A percentile compares a stretch with the other conserved stretches of the same genome.
These are phyloP conservation scores for Cichlasoma orientale DNA, from an alignment of 2,797 vertebrate species.

Conservation along the genomic window DNA sequence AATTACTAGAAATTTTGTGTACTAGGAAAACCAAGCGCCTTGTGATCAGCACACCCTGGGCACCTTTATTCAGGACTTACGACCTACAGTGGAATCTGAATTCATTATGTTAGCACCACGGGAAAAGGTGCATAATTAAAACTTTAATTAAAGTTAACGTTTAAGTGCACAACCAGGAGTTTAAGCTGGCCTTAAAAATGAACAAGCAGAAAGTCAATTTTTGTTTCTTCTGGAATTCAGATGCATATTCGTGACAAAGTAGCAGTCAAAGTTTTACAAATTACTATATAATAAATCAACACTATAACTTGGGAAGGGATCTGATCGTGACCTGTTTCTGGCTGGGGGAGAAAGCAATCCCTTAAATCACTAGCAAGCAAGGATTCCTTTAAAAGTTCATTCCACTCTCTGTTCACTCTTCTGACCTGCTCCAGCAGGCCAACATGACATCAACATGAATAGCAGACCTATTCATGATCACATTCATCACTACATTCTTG, in stretches of 20 bases:
- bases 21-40: neutral
- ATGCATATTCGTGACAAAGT: neutral
- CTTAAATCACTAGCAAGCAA: neutral
- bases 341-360: neutral
- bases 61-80: neutral
- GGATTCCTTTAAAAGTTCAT: neutral
- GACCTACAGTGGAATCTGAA: neutral
- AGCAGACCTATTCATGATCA: neutral
- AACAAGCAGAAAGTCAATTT: neutral
- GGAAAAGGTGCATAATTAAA: neutral
- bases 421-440: neutral
- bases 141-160: neutral
- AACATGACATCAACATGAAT: neutral
- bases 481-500: neutral
- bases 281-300: neutral
- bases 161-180: neutral
- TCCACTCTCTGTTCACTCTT: neutral
- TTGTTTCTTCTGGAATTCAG: neutral
- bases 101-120: neutral
- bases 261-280: neutral
- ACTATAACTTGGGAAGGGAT: neutral
- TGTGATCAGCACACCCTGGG: neutral
- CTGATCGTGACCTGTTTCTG: neutral
- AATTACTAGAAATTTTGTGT: neutral
- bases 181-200: neutral